Base-by-base conservation (phyloP, 2,797 vertebrate species). In the Melanogrammus aeglefinus region DNA sequence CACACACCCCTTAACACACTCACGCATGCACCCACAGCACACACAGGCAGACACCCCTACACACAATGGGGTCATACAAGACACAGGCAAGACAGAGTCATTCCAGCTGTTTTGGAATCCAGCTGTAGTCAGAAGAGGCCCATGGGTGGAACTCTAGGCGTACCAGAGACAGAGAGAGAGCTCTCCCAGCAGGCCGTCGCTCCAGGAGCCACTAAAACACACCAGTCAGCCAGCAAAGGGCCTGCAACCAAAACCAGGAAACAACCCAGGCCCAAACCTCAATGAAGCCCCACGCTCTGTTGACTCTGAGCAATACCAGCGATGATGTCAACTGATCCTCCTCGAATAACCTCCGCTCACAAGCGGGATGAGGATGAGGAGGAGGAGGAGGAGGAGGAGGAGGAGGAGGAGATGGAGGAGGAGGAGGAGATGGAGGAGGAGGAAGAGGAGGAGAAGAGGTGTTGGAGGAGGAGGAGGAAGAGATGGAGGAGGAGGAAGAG, bases 61-160 rank as follows among this genome's bases (percentile, higher is more conserved):
- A 33, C 27, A 21, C 24, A 8, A 24, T 14, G 16, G 66, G 14
- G 27, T 16, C 41, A 4, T 2, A 35, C 29, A 27, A 74, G 44
- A 38, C 33, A 24, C 13, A 78, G 31, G 72, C 69, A 73, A 83
- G 79, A 78, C 77, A 81, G 82, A 88, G 87, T 86, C 88, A 89
- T 90, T 86, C 85, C 89, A 91, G 90, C 87, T 91, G 90, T 86
- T 90, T 83, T 83, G 8, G 81, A 83, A 86, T 83, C 81, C 83
- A 81, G 82, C 82, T 86, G 88, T 88, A 90, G 90, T 92, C 88
- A 89, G 85, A 83, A 83, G 75, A 78, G 85, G 83, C 83, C 47
- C 86, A 81, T 81, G 77, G 78, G 84, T 79, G 81, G 86, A 84
- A 84, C 82, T 79, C 39, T 8, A 12, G 39, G 39, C 7, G 39